A percentile compares a stretch with the other conserved stretches of the same genome.
phyloP scores from a whole-genome alignment of 2,888 invertebrate species.

The Lycaena phlaeas region DNA sequence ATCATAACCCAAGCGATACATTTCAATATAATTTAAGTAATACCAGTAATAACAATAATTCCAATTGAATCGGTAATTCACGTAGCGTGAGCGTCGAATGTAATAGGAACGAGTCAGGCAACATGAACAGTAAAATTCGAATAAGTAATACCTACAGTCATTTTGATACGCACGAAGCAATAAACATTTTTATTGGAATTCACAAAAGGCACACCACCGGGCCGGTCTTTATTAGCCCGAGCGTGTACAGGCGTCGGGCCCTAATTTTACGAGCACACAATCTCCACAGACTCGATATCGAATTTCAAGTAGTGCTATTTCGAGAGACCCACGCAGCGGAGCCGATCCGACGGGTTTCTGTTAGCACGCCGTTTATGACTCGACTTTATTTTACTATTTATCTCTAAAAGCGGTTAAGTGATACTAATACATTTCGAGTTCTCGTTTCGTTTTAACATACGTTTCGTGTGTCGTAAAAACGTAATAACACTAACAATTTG shows the following conservation, averaged over 20 bases:
- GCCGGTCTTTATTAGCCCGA: conserved; percentile 18
- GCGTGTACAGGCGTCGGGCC: conserved; percentile 30
- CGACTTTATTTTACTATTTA: background rate
- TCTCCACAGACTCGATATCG: conserved; percentile 51
- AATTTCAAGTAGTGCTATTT: conserved; percentile 62
- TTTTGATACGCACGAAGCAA: conserved; percentile 6
- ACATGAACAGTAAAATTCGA: conserved; percentile 6
- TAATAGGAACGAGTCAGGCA: conserved; percentile 2
- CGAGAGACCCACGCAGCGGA: conserved; percentile 42
- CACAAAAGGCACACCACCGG: conserved; percentile 7
- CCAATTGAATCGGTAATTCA: conserved; percentile 10
- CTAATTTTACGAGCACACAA: conserved; percentile 62
- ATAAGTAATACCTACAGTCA: conserved; percentile 6
- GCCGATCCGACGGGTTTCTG: conserved; percentile 61
- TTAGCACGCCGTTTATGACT: conserved; percentile 18
- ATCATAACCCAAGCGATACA: too few relatives aligned
- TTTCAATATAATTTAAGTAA: too few relatives aligned
- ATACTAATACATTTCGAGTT: conserved; percentile 1
- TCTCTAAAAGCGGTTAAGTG: background rate
- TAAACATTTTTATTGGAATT: conserved; percentile 7
- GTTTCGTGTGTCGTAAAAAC: background rate
- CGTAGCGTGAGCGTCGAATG: conserved; percentile 4
- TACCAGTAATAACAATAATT: too few relatives aligned
- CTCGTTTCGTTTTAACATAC: background rate
- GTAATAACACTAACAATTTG: background rate